These are phyloP conservation scores for Mormyrus lacerda DNA, from an alignment of 2,113 vertebrate species.

Conservation along the genomic window DNA sequence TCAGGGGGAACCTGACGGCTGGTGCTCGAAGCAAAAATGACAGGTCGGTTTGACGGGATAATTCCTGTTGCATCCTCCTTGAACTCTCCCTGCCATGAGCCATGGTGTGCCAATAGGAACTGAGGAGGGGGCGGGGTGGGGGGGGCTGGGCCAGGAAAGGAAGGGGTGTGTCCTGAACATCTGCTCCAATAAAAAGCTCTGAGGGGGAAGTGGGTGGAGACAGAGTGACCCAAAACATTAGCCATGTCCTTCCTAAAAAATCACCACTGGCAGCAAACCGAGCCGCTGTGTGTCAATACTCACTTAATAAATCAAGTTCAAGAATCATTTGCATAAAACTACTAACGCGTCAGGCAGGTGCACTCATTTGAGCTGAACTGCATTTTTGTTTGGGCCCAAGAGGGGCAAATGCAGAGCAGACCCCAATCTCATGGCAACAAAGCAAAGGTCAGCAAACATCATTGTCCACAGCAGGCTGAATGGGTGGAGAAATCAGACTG, in stretches of 20 bases:
- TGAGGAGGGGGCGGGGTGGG: neutral
- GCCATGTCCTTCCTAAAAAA: neutral
- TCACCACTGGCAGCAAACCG: neutral
- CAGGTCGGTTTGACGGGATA: neutral
- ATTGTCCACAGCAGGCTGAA: neutral
- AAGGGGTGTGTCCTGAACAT: neutral
- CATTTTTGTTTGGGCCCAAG: neutral
- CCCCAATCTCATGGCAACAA: neutral
- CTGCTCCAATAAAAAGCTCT: neutral
- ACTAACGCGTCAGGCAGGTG: neutral
- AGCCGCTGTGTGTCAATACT: neutral
- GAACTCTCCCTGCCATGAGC: neutral
- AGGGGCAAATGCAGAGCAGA: neutral
- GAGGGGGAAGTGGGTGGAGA: neutral
- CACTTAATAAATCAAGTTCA: neutral
- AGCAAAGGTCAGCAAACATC: neutral
- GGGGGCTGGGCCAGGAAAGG: neutral
- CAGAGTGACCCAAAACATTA: neutral
- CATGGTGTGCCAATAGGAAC: neutral
- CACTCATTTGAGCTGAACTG: neutral
- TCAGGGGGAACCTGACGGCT: neutral
- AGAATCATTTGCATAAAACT: neutral
- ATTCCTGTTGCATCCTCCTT: neutral
- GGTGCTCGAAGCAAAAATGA: constrained; percentile 1
- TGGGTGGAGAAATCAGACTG: neutral